Conservation (phyloP, 2,797 vertebrate genomes). For the Chiloscyllium punctatum region DNA sequence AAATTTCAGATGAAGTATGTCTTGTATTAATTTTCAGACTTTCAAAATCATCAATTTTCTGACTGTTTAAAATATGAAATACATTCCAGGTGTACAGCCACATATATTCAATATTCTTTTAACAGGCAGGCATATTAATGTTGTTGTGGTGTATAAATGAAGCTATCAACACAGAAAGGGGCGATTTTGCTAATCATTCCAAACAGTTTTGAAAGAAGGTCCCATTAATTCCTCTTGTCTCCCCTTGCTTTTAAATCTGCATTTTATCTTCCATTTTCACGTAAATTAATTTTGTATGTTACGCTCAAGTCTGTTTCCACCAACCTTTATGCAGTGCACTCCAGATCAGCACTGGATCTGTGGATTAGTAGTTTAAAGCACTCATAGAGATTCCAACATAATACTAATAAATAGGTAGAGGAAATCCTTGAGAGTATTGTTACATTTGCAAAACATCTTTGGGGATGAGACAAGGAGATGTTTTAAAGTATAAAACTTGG, state of each 20-base stretch:
- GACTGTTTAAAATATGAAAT: not conserved
- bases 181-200: not conserved
- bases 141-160: not conserved
- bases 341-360: no score
- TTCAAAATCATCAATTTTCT: not conserved
- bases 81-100: not conserved
- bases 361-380: not conserved
- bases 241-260: not conserved
- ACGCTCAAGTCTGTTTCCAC: not conserved
- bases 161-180: not conserved
- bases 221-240: not conserved
- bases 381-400: not conserved
- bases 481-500: not conserved
- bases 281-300: not conserved
- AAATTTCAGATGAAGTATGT: not conserved
- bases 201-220: not conserved
- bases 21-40: not conserved
- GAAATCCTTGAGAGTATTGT: not conserved
- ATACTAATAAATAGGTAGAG: not conserved
- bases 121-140: not conserved
- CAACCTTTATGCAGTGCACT: not conserved
- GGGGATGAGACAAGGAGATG: not conserved
- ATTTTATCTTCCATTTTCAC: not conserved
- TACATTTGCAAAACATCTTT: not conserved
- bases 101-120: not conserved